Evolutionary conservation across 2,113 vertebrate genomes (phyloP).

Genomic region (Anarrhichthys ocellatus): DNA sequence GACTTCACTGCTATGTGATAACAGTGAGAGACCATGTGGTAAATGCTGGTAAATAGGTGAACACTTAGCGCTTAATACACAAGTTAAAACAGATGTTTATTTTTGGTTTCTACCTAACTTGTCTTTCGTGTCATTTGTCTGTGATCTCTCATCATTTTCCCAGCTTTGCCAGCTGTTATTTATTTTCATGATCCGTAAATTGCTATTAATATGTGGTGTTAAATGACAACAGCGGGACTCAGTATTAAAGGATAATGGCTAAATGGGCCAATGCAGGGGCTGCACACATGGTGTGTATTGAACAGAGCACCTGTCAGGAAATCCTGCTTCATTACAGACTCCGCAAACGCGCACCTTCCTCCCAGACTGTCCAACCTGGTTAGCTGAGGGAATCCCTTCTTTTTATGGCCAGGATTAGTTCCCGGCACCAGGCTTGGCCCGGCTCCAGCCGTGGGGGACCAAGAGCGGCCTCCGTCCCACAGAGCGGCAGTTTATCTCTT

Average conservation of each 20-base stretch:
- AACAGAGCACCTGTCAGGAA: constrained; percentile 70
- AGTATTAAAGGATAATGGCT: constrained; percentile 47
- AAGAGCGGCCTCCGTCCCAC: constrained; percentile 66
- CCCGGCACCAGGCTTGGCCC: constrained; percentile 56
- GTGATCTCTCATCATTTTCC: constrained; percentile 4
- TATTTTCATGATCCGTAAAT: constrained; percentile 47
- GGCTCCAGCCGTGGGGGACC: constrained; percentile 49
- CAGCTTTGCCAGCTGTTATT: constrained; percentile 12
- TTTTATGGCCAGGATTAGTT: constrained; percentile 60
- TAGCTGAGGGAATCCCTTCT: constrained; percentile 50
- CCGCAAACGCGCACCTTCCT: constrained; percentile 31
- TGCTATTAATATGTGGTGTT: constrained; percentile 49
- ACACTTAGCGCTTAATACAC: background rate
- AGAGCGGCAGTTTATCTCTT: constrained; percentile 67
- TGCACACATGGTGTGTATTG: constrained; percentile 47
- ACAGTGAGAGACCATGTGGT: constrained; percentile 38
- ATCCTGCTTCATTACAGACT: constrained; percentile 32
- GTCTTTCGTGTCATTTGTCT: background rate
- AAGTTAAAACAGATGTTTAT: background rate
- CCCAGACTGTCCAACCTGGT: constrained; percentile 40
- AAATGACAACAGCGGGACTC: constrained; percentile 56
- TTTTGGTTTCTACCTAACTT: background rate
- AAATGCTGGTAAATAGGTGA: constrained; percentile 6
- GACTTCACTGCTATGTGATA: constrained; percentile 64
- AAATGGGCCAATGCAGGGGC: constrained; percentile 37